phyloP scores from a whole-genome alignment of 2,797 vertebrate genomes.

The Bradypodion pumilum region DNA sequence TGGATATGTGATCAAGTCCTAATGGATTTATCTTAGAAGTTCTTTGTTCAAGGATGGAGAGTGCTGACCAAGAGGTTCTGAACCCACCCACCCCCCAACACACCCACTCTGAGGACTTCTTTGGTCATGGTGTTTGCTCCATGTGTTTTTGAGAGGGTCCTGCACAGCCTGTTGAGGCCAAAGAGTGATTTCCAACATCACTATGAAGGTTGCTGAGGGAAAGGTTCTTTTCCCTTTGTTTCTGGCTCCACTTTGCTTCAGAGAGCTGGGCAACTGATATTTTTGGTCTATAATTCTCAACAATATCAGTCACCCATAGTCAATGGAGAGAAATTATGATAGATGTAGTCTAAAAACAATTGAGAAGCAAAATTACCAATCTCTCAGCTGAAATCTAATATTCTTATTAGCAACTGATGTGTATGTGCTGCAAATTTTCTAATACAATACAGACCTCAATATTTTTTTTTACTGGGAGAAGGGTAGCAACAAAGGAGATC shows the following conservation, averaged over 20 bases:
- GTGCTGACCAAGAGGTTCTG: not conserved
- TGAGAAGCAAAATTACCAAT: too few species aligned
- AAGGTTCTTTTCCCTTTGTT: not conserved
- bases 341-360: too few species aligned
- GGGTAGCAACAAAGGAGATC: not conserved
- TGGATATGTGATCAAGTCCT: not conserved
- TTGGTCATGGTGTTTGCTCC: not conserved
- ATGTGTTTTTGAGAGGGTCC: not conserved
- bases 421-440: not conserved
- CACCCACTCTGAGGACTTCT: too few species aligned
- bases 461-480: not conserved
- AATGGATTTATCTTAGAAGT: not conserved
- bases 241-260: not conserved
- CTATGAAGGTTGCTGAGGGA: not conserved
- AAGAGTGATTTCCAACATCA: not conserved
- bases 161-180: too few species aligned
- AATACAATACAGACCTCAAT: not conserved
- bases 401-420: not conserved
- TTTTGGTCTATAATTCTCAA: too few species aligned
- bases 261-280: too few species aligned
- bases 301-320: too few species aligned
- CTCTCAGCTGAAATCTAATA: not conserved
- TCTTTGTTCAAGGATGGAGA: not conserved
- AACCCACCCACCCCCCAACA: too few species aligned
- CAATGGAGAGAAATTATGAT: too few species aligned